These are phyloP conservation scores for Cyanoliseus patagonus DNA, from an alignment of 2,113 vertebrate genomes.

Conservation along the genomic window DNA sequence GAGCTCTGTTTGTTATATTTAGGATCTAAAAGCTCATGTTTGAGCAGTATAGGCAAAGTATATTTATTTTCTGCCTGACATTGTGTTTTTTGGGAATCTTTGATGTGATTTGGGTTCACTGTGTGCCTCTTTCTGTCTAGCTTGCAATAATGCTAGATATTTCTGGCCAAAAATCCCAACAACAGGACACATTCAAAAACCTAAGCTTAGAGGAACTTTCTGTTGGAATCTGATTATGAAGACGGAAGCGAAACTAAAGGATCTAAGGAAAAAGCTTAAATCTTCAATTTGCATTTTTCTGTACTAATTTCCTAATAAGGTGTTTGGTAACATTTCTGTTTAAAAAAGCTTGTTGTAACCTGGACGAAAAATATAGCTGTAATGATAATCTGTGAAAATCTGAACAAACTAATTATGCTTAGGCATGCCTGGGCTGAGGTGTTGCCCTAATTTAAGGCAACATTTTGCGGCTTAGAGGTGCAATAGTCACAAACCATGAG, in stretches of 20 bases:
- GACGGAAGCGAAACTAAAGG: neutral
- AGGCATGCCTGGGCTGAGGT: constrained; percentile 32
- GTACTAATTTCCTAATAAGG: neutral
- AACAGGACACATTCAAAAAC: neutral
- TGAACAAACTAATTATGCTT: constrained; percentile 24
- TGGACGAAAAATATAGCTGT: constrained; percentile 23
- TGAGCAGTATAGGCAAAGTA: neutral
- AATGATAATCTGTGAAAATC: constrained; percentile 12
- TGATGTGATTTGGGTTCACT: neutral
- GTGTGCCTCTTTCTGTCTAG: neutral
- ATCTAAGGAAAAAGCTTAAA: neutral
- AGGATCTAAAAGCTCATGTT: neutral
- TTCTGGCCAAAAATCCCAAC: neutral
- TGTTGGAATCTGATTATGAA: neutral
- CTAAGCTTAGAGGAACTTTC: neutral
- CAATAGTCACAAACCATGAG: constrained; percentile 6
- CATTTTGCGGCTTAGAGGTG: neutral
- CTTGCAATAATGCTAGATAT: neutral
- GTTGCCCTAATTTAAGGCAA: constrained; percentile 24
- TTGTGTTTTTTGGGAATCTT: neutral
- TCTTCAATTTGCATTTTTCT: neutral
- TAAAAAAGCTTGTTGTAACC: constrained; percentile 5
- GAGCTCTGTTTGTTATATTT: neutral
- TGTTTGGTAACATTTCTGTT: neutral
- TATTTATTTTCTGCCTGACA: neutral